Evolutionary conservation across 2,113 vertebrate species (phyloP).

Genomic region (Rhinolophus sinicus): DNA sequence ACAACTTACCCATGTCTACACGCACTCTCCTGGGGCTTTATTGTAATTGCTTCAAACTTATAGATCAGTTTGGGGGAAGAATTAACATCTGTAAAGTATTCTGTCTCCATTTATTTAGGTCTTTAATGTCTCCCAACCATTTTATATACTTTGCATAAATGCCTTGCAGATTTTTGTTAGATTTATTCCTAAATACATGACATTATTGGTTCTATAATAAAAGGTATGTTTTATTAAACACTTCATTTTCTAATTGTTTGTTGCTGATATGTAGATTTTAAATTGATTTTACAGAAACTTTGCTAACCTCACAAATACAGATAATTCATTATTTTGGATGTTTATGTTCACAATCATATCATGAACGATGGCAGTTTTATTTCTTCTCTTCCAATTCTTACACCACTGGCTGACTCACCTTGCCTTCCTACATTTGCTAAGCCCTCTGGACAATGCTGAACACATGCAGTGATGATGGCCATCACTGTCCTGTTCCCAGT

Average conservation of each 20-base stretch:
- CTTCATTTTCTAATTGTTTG: not conserved
- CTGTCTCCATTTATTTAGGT: not conserved
- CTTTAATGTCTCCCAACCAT: not conserved
- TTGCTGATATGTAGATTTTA: not conserved
- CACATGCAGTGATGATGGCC: fast-evolving
- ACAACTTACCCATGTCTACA: not conserved
- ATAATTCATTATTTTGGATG: not conserved
- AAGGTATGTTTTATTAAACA: not conserved
- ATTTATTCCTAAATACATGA: not conserved
- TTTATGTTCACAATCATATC: not conserved
- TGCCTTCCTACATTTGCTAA: not conserved
- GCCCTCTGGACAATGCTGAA: not conserved
- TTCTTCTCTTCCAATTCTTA: not conserved
- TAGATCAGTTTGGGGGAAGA: not conserved
- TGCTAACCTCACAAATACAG: not conserved
- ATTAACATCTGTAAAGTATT: not conserved
- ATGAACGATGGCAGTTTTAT: not conserved
- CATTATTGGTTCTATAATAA: not conserved
- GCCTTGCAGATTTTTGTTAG: not conserved
- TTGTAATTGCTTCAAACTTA: not conserved
- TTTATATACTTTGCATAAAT: not conserved
- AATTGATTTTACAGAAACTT: not conserved
- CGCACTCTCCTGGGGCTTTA: not conserved
- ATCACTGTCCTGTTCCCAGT: not conserved
- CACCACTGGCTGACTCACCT: not conserved